Percentiles rank a stretch among this genome's conserved stretches.
Conservation (phyloP, 2,888 invertebrate species). For the Tiphia femorata region DNA sequence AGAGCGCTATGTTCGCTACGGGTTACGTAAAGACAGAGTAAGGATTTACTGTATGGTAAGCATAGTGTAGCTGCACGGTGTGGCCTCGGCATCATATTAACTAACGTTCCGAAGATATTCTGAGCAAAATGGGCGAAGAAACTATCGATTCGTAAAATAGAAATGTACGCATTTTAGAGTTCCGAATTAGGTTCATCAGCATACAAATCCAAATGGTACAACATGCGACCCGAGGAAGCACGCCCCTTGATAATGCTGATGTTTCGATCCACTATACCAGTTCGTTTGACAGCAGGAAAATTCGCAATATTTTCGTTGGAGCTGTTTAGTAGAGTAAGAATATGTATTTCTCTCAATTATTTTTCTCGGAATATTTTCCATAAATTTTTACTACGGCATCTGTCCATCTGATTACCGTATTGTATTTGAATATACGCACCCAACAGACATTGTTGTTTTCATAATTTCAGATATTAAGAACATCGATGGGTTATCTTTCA, state of each 20-base stretch:
- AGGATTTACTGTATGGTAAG: no score
- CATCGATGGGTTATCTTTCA: constrained; percentile 41
- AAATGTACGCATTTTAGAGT: constrained; percentile 45
- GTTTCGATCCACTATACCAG: constrained; percentile 37
- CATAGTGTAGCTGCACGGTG: no score
- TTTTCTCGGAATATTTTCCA: no score
- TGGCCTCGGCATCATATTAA: no score
- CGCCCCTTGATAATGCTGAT: constrained; percentile 39
- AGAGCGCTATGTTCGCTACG: neutral
- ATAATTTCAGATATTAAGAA: constrained; percentile 25
- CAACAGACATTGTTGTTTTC: no score
- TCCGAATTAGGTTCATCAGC: constrained; percentile 34
- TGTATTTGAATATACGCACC: no score
- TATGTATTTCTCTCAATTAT: neutral
- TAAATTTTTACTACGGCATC: no score
- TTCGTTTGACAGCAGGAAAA: constrained; percentile 53
- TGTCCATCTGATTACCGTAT: no score
- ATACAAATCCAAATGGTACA: constrained; percentile 48
- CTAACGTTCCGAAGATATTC: no score
- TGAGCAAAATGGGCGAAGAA: no score
- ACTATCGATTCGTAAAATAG: no score
- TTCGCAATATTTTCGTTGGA: constrained; percentile 48
- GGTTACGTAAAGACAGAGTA: no score
- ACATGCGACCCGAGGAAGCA: constrained; percentile 28
- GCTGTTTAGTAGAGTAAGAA: constrained; percentile 45